Conservation (phyloP, 2,797 vertebrate species). For the Labeo calbasu region DNA sequence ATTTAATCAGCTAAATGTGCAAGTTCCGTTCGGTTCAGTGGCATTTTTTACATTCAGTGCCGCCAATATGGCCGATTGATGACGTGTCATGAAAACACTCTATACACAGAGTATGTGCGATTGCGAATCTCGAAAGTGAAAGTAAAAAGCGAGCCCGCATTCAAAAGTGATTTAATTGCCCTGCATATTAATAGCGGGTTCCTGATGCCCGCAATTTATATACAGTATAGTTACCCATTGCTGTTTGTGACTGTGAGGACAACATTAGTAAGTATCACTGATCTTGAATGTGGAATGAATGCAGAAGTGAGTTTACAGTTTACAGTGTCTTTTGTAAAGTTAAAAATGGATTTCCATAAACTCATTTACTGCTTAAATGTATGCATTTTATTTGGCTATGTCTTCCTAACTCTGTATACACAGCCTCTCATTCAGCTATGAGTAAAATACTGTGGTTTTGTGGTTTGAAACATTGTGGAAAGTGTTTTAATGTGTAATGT, state of each 20-base stretch:
- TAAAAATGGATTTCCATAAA: neutral
- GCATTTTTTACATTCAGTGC: no score
- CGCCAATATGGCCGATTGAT: no score
- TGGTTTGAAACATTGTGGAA: neutral
- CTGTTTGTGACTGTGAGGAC: neutral
- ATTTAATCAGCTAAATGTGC: no score
- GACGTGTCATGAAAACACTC: no score
- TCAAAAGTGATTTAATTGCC: neutral
- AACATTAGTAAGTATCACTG: neutral
- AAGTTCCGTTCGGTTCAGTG: no score
- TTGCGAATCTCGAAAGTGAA: no score
- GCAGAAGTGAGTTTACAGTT: no score
- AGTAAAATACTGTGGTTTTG: neutral
- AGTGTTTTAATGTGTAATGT: slow-evolving; percentile 12
- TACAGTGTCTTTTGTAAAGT: neutral
- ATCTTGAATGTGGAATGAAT: neutral
- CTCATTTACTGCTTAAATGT: neutral
- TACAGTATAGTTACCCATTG: neutral
- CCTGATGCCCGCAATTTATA: neutral
- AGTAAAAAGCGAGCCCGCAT: neutral
- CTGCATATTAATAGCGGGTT: neutral
- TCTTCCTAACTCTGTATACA: neutral
- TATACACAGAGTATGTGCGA: no score
- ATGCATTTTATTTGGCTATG: neutral
- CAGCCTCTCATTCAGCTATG: neutral